Percentiles rank a stretch among this genome's conserved stretches.
Evolutionary conservation across 1,140 invertebrate genomes (phyloP).

Genomic region (Harpegnathos saltator): DNA sequence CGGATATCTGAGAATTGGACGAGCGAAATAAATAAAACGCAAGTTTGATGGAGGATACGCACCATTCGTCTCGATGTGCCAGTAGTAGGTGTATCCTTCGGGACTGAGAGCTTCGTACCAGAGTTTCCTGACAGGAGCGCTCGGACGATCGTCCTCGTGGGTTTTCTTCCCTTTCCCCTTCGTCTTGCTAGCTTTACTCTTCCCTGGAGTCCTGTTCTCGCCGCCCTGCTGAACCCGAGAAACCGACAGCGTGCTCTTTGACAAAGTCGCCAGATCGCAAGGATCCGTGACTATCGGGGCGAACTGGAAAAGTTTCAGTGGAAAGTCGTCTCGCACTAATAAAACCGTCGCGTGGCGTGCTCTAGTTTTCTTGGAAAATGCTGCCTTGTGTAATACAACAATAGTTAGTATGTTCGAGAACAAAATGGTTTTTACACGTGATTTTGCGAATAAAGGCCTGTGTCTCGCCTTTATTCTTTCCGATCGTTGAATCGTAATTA

Average conservation of each 20-base stretch:
- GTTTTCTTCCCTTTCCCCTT: slow-evolving; percentile 83
- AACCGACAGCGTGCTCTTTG: slow-evolving; percentile 14
- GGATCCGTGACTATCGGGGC: slow-evolving; percentile 76
- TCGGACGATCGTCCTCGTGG: slow-evolving; percentile 78
- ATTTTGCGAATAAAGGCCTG: not conserved
- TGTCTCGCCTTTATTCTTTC: too few relatives aligned
- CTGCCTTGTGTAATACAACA: not conserved
- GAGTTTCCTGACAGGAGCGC: slow-evolving; percentile 78
- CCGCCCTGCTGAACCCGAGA: slow-evolving; percentile 68
- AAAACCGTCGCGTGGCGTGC: not conserved
- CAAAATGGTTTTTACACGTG: not conserved
- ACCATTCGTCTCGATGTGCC: slow-evolving; percentile 93
- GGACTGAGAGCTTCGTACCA: slow-evolving; percentile 91
- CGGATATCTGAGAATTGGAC: not conserved
- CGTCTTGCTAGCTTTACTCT: slow-evolving; percentile 77
- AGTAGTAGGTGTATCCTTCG: slow-evolving; percentile 92
- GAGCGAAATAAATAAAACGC: not conserved
- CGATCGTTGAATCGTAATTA: not conserved
- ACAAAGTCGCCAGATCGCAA: slow-evolving; percentile 74
- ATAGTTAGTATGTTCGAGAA: not conserved
- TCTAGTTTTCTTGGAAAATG: slow-evolving; percentile 10
- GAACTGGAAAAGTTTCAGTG: slow-evolving; percentile 63
- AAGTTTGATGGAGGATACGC: slow-evolving; percentile 56
- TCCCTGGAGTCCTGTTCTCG: slow-evolving; percentile 81
- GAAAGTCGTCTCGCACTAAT: not conserved